A percentile compares a stretch with the other conserved stretches of the same genome.
Evolutionary conservation across 2,113 vertebrate genomes (phyloP).

Genomic region (Speoplatyrhinus poulsoni): DNA sequence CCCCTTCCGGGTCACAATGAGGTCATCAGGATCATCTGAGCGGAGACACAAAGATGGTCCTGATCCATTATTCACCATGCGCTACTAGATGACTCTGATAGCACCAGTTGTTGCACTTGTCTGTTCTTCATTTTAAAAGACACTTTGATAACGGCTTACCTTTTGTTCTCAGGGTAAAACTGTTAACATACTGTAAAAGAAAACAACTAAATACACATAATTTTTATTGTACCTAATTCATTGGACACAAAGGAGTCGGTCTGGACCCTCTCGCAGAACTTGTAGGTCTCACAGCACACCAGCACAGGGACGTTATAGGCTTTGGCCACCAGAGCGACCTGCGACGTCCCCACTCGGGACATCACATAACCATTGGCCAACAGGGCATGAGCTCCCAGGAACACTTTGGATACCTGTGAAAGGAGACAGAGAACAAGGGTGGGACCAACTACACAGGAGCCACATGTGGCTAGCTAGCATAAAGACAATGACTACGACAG

Average conservation of each 20-base stretch:
- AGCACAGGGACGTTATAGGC: conserved; percentile 94
- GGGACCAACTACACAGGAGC: too few relatives aligned
- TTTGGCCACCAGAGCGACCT: conserved; percentile 92
- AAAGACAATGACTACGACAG: too few relatives aligned
- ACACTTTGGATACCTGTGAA: conserved; percentile 91
- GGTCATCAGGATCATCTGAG: conserved; percentile 93
- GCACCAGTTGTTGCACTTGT: too few relatives aligned
- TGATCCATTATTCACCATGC: neutral
- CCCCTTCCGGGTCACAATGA: conserved; percentile 84
- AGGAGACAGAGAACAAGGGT: neutral
- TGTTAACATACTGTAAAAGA: neutral
- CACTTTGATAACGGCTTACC: too few relatives aligned
- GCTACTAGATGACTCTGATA: neutral
- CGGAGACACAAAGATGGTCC: neutral
- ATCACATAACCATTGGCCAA: conserved; percentile 97
- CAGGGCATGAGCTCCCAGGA: conserved; percentile 92
- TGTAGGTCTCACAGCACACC: conserved; percentile 99
- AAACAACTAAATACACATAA: too few relatives aligned
- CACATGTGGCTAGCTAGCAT: too few relatives aligned
- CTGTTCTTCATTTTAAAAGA: neutral
- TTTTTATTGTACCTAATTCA: conserved; percentile 83
- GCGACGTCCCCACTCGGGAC: conserved; percentile 95
- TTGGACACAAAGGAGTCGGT: conserved; percentile 99
- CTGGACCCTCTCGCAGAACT: conserved; percentile 98
- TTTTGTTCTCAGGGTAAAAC: too few relatives aligned